phyloP scores from a whole-genome alignment of 2,113 vertebrate genomes.

The Grammomys surdaster region DNA sequence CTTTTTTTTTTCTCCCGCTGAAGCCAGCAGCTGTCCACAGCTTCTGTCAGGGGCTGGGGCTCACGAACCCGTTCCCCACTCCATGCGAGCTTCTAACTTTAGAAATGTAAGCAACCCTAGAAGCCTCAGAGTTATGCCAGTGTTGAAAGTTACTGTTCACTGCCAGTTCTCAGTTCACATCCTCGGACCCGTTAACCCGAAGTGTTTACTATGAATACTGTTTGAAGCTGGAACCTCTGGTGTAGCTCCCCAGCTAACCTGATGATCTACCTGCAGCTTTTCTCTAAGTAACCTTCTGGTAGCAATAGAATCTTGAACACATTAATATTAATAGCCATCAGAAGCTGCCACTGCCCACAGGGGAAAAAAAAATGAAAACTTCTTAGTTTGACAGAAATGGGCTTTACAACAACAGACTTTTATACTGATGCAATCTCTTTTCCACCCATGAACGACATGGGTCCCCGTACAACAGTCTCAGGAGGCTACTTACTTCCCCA shows the following conservation, averaged over 20 bases:
- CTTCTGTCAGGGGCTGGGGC: background rate
- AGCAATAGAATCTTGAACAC: background rate
- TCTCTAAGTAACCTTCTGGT: background rate
- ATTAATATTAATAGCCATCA: slow-evolving; percentile 2
- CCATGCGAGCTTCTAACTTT: background rate
- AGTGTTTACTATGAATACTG: background rate
- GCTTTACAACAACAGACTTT: background rate
- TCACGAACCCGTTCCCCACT: background rate
- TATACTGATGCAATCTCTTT: background rate
- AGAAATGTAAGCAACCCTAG: background rate
- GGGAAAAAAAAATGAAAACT: background rate
- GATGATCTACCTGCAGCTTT: background rate
- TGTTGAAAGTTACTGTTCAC: background rate
- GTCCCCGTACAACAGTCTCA: background rate
- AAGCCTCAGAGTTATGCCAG: slow-evolving; percentile 42
- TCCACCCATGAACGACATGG: background rate
- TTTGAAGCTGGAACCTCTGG: slow-evolving; percentile 12
- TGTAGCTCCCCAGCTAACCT: background rate
- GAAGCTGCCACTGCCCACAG: background rate
- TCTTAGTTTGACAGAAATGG: background rate
- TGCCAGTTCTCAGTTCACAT: background rate
- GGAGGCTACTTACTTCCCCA: background rate
- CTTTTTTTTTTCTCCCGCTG: background rate
- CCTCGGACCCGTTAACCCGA: background rate
- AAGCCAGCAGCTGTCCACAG: background rate